These are phyloP conservation scores for Blennius ocellaris DNA, from an alignment of 2,113 vertebrate genomes.

Conservation along the genomic window DNA sequence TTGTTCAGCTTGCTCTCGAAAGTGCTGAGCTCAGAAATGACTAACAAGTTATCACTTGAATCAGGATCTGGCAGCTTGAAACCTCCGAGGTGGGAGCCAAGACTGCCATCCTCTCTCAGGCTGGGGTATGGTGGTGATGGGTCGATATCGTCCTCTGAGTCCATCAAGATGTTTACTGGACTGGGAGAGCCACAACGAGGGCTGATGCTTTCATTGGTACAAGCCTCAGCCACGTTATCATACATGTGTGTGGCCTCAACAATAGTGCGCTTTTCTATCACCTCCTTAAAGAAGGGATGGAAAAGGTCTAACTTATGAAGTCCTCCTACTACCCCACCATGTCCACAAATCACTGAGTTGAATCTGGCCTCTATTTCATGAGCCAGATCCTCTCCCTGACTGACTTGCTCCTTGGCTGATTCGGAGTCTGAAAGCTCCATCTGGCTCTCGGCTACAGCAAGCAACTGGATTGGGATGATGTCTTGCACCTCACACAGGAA, in stretches of 20 bases:
- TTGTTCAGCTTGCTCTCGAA: constrained; percentile 94
- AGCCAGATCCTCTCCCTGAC: constrained; percentile 93
- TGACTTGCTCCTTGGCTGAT: constrained; percentile 88
- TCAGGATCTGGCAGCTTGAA: constrained; percentile 92
- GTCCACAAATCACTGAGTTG: constrained; percentile 84
- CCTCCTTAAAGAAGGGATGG: constrained; percentile 92
- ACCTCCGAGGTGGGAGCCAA: constrained; percentile 83
- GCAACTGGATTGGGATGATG: constrained; percentile 92
- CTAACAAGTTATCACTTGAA: constrained; percentile 86
- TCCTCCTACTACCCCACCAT: constrained; percentile 84
- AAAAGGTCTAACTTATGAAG: constrained; percentile 92
- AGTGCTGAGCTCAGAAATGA: constrained; percentile 85
- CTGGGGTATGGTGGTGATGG: constrained; percentile 82
- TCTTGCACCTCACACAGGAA: constrained; percentile 97
- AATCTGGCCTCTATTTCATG: constrained; percentile 93
- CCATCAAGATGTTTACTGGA: constrained; percentile 88
- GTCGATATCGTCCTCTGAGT: constrained; percentile 93
- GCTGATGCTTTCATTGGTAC: constrained; percentile 88
- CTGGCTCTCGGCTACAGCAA: constrained; percentile 89
- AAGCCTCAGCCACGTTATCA: constrained; percentile 92
- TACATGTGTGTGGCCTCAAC: constrained; percentile 96
- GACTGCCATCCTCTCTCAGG: constrained; percentile 84
- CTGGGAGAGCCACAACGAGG: constrained; percentile 92
- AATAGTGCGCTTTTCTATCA: constrained; percentile 91
- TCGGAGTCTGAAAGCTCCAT: constrained; percentile 87